A percentile compares a stretch with the other conserved stretches of the same genome.
Evolutionary conservation across 35 echinoderm and acorn worm species (phyloP).

Genomic region (Chiridota heheva): DNA sequence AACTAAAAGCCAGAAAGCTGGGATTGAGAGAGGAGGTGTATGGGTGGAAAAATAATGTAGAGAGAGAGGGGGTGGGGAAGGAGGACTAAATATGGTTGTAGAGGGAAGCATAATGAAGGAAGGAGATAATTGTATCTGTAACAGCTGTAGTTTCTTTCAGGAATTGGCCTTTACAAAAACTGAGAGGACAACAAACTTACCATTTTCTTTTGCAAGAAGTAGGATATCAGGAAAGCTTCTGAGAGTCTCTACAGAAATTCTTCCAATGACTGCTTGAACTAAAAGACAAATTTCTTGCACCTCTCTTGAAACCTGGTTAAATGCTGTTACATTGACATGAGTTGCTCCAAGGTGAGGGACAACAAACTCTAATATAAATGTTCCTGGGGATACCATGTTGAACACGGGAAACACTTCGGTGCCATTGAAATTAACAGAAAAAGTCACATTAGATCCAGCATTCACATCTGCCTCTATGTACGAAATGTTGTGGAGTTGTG

Average conservation of each 20-base stretch:
- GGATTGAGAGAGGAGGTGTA: no score
- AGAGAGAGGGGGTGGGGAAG: no score
- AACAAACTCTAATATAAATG: constrained; percentile 7
- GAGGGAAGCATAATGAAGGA: no score
- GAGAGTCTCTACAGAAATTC: constrained; percentile 8
- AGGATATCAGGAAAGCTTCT: neutral
- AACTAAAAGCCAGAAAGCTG: no score
- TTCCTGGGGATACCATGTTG: no score
- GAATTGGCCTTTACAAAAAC: no score
- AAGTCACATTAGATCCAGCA: constrained; percentile 1
- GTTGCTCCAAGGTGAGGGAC: neutral
- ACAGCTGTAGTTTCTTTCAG: no score
- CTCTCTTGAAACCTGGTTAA: neutral
- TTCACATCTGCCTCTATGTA: neutral
- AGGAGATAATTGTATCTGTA: no score
- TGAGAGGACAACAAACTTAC: constrained; percentile 57
- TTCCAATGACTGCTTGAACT: constrained; percentile 19
- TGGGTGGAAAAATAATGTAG: no score
- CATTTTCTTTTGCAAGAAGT: constrained; percentile 59
- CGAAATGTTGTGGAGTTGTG: neutral
- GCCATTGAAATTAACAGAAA: no score
- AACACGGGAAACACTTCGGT: no score
- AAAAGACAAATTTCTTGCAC: neutral
- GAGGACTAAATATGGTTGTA: no score
- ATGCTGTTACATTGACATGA: constrained; percentile 19